These are phyloP conservation scores for Epizoanthus scotinus DNA, from an alignment of 92 coral and sea anemone genomes.

Conservation along the genomic window DNA sequence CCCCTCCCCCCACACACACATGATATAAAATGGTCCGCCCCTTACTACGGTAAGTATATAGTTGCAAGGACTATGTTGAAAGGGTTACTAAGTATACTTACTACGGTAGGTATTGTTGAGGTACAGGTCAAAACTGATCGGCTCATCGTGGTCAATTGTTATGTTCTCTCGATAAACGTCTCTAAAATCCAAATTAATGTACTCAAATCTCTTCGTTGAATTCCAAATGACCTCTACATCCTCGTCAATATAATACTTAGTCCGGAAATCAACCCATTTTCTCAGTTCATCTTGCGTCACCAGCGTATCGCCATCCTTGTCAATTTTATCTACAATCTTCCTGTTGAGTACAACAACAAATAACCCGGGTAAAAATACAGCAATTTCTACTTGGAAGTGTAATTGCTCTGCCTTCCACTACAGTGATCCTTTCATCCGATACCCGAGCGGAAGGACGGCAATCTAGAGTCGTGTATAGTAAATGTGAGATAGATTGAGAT, in stretches of 20 bases:
- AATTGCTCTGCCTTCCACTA: too few relatives aligned
- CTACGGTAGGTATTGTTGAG: neutral
- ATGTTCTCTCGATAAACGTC: neutral
- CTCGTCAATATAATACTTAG: slow-evolving; percentile 7
- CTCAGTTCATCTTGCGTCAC: slow-evolving; percentile 39
- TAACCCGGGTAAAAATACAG: too few relatives aligned
- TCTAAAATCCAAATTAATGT: neutral
- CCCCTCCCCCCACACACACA: too few relatives aligned
- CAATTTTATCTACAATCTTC: slow-evolving; percentile 51
- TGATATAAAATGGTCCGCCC: too few relatives aligned
- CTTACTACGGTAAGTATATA: too few relatives aligned
- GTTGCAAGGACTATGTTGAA: too few relatives aligned
- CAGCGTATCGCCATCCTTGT: slow-evolving; percentile 35
- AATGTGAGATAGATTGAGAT: too few relatives aligned
- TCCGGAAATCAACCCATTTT: slow-evolving; percentile 38
- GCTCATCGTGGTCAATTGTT: slow-evolving; percentile 1
- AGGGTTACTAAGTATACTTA: slow-evolving; percentile 1
- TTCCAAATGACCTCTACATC: neutral
- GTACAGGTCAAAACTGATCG: neutral
- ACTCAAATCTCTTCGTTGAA: neutral
- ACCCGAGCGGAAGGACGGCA: too few relatives aligned
- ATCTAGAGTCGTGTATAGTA: too few relatives aligned
- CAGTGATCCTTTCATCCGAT: too few relatives aligned
- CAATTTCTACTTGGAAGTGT: too few relatives aligned
- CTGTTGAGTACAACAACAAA: neutral